A percentile compares a stretch with the other conserved stretches of the same genome.
phyloP scores from a whole-genome alignment of 2,888 invertebrate genomes.

The Merodon equestris region DNA sequence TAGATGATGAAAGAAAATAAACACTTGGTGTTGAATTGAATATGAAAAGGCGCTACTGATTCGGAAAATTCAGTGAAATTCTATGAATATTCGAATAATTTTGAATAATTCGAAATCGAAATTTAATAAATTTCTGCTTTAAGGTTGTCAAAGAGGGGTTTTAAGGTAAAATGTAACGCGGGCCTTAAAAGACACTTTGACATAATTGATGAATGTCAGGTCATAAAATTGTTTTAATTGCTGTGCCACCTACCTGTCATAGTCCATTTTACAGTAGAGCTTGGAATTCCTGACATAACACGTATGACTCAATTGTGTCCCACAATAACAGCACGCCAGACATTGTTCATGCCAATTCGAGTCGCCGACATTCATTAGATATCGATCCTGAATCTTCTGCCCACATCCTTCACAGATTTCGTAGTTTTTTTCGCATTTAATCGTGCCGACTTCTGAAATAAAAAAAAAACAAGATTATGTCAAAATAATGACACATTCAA shows the following conservation, averaged over 20 bases:
- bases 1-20: conserved; percentile 28
- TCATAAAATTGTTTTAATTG: no score
- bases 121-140: no score
- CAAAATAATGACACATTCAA: no score
- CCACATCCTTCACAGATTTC: conserved; percentile 97
- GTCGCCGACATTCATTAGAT: conserved; percentile 95
- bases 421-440: conserved; percentile 88
- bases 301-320: conserved; percentile 92
- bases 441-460: conserved; percentile 80
- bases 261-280: conserved; percentile 97
- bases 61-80: no score
- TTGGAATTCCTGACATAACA: conserved; percentile 97
- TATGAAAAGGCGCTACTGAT: conserved; percentile 7
- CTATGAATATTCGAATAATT: no score
- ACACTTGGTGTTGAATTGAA: conserved; percentile 53
- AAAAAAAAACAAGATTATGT: conserved; percentile 28
- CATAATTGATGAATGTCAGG: no score
- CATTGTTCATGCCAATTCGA: conserved; percentile 98
- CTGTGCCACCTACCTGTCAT: conserved; percentile 88
- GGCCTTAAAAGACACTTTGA: no score
- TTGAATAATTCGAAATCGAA: no score
- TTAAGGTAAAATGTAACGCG: no score
- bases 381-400: conserved; percentile 95
- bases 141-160: no score
- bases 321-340: conserved; percentile 96